Evolutionary conservation across 2,888 invertebrate species (phyloP).

Genomic region (Syritta pipiens): DNA sequence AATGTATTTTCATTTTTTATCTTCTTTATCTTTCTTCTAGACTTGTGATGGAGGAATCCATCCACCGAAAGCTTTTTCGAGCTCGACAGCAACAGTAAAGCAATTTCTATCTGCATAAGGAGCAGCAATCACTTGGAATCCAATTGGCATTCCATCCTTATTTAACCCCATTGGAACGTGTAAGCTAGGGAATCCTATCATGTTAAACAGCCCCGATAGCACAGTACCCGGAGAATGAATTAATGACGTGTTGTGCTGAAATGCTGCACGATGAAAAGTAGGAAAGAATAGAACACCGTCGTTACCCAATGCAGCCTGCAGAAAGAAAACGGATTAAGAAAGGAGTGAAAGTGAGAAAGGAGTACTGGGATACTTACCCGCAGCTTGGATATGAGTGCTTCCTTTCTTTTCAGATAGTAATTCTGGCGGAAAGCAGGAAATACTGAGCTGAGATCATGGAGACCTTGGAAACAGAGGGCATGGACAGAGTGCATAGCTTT

Average conservation of each 20-base stretch:
- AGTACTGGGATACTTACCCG: slow-evolving; percentile 3
- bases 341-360: no score
- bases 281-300: slow-evolving; percentile 88
- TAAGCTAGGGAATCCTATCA: slow-evolving; percentile 87
- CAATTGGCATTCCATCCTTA: slow-evolving; percentile 84
- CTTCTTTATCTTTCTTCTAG: not conserved
- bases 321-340: not conserved
- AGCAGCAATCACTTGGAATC: slow-evolving; percentile 88
- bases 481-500: slow-evolving; percentile 31
- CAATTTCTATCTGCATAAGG: slow-evolving; percentile 89
- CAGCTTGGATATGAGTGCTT: slow-evolving; percentile 27
- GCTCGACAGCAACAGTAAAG: slow-evolving; percentile 88
- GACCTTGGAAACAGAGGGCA: slow-evolving; percentile 38
- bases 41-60: slow-evolving; percentile 83
- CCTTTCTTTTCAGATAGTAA: slow-evolving; percentile 21
- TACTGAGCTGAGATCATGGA: slow-evolving; percentile 7
- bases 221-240: slow-evolving; percentile 78
- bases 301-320: slow-evolving; percentile 81
- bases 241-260: slow-evolving; percentile 84
- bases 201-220: slow-evolving; percentile 75
- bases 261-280: slow-evolving; percentile 84
- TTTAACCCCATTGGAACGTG: slow-evolving; percentile 86
- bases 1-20: not conserved
- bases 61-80: slow-evolving; percentile 90
- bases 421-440: slow-evolving; percentile 2